Evolutionary conservation across 2,888 invertebrate genomes (phyloP), one percentile per base, ranked within the genome.

Genomic region (Oscheius sp.): DNA sequence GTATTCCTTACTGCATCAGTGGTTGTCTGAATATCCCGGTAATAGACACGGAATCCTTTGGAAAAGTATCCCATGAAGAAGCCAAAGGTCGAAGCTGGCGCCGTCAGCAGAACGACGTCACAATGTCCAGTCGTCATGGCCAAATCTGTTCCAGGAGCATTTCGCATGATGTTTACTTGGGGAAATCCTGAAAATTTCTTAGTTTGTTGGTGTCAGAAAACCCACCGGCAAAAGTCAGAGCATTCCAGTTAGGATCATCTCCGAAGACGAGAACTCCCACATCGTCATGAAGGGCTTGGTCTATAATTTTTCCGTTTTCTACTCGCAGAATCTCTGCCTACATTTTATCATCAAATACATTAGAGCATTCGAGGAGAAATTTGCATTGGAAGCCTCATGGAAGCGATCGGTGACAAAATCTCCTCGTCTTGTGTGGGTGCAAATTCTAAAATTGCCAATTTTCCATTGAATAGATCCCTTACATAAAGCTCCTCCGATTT

Each of bases 1-100:
- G 16, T 49, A 18, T 49, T 23, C 5, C n/a, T 56, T 6, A 69
- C 71, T 41, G 29, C 16, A 35, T 74, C 74, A 21, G 43, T 52
- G 7, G 71, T 74, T 23, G 69, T 66, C 2, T 53, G n/a, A 27
- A 74, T 74, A 41, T 74, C 63, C 46, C 70, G 21, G 61, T 74
- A 71, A 41, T 74, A 74, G 1, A 74, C 74, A 13, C 2, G 25
- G 16, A 21, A 46, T 9, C 23, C 25, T 16, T 71, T 71, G 6
- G 74, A 45, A 12, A 68, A 27, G 59, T 71, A 74, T 6, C 53
- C 74, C 27, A 71, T 25, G 58, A 70, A 74, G 56, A 70, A 74
- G 45, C 74, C 74, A 45, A 74, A 74, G n/a, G 74, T 59, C 7
- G 71, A 71, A 2, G 74, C 58, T 0, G 74, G 71, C 0, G 74